Percentiles rank a stretch among this genome's conserved stretches.
Conservation (phyloP, 2,888 invertebrate species). For the Alentia gelatinosa region DNA sequence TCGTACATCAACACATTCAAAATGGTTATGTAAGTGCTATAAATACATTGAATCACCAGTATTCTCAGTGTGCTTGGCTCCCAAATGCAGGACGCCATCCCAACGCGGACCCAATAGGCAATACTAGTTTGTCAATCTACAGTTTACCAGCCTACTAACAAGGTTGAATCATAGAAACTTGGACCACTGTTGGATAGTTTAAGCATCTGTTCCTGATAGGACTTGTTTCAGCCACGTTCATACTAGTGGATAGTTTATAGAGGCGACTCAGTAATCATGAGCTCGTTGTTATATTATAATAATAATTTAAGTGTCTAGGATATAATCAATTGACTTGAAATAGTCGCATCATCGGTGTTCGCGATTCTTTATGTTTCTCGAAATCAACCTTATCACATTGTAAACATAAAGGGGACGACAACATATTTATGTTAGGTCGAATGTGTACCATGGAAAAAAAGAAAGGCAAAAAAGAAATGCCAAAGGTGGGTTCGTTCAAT, state of each 20-base stretch:
- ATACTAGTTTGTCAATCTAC: background rate
- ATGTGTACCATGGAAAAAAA: background rate
- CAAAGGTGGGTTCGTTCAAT: constrained; percentile 11
- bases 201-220: too few relatives aligned
- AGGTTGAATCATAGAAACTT: constrained; percentile 5
- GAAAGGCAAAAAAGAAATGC: background rate
- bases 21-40: background rate
- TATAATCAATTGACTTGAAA: too few relatives aligned
- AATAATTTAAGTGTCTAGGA: too few relatives aligned
- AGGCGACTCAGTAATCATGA: too few relatives aligned
- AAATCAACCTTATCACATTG: background rate
- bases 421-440: background rate
- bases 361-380: background rate
- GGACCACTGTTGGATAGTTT: background rate
- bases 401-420: background rate
- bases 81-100: background rate
- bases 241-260: too few relatives aligned
- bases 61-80: background rate
- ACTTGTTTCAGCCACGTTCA: too few relatives aligned
- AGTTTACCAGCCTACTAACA: background rate
- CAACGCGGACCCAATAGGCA: background rate
- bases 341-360: too few relatives aligned
- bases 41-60: constrained; percentile 37
- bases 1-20: constrained; percentile 27
- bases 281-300: too few relatives aligned